Evolutionary conservation across 2,797 vertebrate genomes (phyloP).

Genomic region (Leptatherina wallacei): DNA sequence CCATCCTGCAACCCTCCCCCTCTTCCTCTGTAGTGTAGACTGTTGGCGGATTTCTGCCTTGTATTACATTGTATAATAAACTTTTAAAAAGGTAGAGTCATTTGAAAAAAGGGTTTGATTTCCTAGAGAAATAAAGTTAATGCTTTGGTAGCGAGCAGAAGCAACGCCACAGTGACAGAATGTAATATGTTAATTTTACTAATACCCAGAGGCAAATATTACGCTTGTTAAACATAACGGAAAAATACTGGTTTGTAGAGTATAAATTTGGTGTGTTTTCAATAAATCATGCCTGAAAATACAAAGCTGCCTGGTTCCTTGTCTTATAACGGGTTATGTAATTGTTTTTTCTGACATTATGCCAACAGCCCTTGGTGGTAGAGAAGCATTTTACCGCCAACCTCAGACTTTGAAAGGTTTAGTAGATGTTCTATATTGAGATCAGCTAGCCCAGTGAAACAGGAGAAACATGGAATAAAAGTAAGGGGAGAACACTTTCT

Average conservation of each 20-base stretch:
- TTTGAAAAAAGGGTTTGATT: constrained; percentile 82
- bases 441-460: too few species aligned
- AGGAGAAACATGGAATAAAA: too few species aligned
- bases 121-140: constrained; percentile 81
- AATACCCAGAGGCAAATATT: constrained; percentile 90
- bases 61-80: constrained; percentile 94
- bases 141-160: constrained; percentile 87
- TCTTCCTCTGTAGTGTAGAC: constrained; percentile 86
- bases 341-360: not conserved
- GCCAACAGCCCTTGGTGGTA: not conserved
- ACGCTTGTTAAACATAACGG: constrained; percentile 89
- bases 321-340: constrained; percentile 35
- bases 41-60: constrained; percentile 89
- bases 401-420: not conserved
- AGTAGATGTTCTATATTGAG: too few species aligned
- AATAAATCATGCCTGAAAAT: constrained; percentile 97
- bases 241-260: constrained; percentile 94
- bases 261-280: constrained; percentile 97
- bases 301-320: constrained; percentile 49
- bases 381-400: not conserved
- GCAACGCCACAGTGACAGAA: constrained; percentile 90
- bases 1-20: constrained; percentile 52
- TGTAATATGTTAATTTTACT: constrained; percentile 95
- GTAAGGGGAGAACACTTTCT: too few species aligned
- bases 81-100: constrained; percentile 82